A percentile compares a stretch with the other conserved stretches of the same genome.
Evolutionary conservation across 2,797 vertebrate species (phyloP).

Genomic region (Oreortyx pictus): DNA sequence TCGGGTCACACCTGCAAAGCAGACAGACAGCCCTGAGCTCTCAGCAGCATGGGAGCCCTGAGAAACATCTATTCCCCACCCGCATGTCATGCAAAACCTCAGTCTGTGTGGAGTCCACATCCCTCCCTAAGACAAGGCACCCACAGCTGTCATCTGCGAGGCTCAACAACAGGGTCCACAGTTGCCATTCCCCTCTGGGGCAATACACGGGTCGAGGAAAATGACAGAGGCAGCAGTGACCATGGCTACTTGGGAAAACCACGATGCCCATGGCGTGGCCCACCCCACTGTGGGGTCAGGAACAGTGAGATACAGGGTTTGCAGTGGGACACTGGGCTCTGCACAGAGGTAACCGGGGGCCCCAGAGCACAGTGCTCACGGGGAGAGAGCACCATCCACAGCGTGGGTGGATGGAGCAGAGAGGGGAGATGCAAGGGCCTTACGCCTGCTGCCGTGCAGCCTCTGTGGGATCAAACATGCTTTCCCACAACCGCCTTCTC

Average conservation of each 20-base stretch:
- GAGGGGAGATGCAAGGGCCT: background rate
- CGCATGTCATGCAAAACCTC: background rate
- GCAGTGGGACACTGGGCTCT: background rate
- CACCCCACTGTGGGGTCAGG: background rate
- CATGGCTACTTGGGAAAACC: background rate
- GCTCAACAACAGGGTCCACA: background rate
- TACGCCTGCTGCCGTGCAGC: background rate
- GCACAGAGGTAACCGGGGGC: background rate
- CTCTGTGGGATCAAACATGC: background rate
- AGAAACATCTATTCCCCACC: background rate
- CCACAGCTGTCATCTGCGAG: background rate
- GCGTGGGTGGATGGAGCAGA: background rate
- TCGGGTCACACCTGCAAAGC: conserved; percentile 53
- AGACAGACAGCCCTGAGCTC: background rate
- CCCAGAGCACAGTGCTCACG: background rate
- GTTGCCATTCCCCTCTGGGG: background rate
- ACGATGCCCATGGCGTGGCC: background rate
- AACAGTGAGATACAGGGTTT: background rate
- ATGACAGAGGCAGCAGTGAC: background rate
- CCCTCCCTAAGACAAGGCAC: background rate
- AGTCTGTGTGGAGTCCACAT: background rate
- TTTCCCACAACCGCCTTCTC: background rate
- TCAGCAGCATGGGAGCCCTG: background rate
- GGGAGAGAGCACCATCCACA: background rate
- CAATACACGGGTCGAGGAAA: background rate